Conservation (phyloP, 30 jellyfish, hydroid and myxozoan species). For the Hydractinia symbiolongicarpus region DNA sequence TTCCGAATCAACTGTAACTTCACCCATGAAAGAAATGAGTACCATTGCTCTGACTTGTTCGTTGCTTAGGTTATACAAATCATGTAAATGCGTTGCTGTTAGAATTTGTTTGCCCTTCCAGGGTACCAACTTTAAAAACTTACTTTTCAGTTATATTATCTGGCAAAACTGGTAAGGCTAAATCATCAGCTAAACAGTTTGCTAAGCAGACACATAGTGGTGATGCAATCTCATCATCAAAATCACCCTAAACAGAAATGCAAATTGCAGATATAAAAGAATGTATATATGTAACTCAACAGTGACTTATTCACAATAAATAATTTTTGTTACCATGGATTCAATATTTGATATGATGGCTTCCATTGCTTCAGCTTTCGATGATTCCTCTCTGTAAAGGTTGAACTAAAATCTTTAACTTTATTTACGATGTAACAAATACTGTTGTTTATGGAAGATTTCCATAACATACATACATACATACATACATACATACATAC, state of each 20-base stretch:
- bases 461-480: neutral
- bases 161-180: slow-evolving; percentile 67
- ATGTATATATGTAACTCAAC: no score
- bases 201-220: slow-evolving; percentile 89
- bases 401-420: neutral
- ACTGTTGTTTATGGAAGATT: neutral
- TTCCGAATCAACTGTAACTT: no score
- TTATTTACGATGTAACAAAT: neutral
- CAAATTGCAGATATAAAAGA: no score
- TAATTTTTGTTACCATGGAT: slow-evolving; percentile 53
- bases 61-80: neutral
- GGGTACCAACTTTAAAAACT: neutral
- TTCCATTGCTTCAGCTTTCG: slow-evolving; percentile 84
- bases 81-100: neutral
- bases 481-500: no score
- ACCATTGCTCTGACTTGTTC: no score
- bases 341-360: slow-evolving; percentile 80
- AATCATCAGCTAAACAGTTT: slow-evolving; percentile 73
- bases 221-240: slow-evolving; percentile 88
- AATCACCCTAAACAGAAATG: slow-evolving; percentile 60
- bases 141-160: slow-evolving; percentile 55
- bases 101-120: neutral
- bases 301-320: no score
- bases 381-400: slow-evolving; percentile 24
- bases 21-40: no score